Evolutionary conservation across 2,113 vertebrate genomes (phyloP), one percentile per base, ranked within the genome.

Genomic region (Lanius ludovicianus): DNA sequence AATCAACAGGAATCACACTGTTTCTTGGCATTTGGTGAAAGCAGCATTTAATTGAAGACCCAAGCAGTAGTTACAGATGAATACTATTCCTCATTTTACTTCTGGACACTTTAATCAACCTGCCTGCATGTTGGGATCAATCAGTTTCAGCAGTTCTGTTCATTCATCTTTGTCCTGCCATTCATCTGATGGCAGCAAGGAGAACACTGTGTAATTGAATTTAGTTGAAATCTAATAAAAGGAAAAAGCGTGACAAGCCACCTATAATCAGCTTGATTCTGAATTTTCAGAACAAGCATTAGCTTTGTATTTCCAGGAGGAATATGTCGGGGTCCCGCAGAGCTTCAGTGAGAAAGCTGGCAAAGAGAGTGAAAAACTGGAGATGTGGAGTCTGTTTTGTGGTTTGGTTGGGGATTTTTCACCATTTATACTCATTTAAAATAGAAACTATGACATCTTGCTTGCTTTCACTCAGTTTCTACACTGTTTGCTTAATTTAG

Each of bases 71-170:
- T 95, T 97, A 96, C 94, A 96, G 92, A 96, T 90, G 75, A 96
- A 97, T 95, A 90, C 95, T 92, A 87, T 96, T 96, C 79, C 94
- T 97, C 92, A 96, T 97, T 98, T 97, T 97, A 78, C 74, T 97
- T 94, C 79, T 93, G 87, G 97, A 97, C 95, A 98, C 82, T 98
- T 98, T 98, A 98, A 98, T 98, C 97, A 98, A 96, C 87, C 73
- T 95, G 93, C 86, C 86, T 75, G 93, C 80, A 70, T 93, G 90
- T 93, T 95, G 90, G 86, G 96, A 98, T 98, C 97, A 98, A 98
- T 98, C 97, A 93, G 62, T 85, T 91, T 93, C 82, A 93, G 83
- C 91, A 90, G 69, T 96, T 86, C 65, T 88, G 87, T 96, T 96
- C 96, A 97, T 98, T 97, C 95, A 97, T 98, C 97, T 98, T 97